Conservation (phyloP, 2,888 invertebrate genomes). For the Thymelicus sylvestris region DNA sequence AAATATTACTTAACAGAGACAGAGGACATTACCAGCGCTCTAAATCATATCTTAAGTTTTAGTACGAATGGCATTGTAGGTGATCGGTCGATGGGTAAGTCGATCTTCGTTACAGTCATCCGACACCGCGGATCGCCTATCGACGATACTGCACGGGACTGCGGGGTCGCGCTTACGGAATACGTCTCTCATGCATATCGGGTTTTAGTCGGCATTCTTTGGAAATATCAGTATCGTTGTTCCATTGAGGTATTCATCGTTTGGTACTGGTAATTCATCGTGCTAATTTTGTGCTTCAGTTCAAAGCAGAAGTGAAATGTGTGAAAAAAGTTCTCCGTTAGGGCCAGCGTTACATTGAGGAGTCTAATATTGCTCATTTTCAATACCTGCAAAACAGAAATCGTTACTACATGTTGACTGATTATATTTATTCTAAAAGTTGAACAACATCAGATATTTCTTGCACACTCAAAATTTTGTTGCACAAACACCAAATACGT, state of each 20-base stretch:
- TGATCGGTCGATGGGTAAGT: constrained; percentile 69
- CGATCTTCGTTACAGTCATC: constrained; percentile 62
- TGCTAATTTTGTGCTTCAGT: no score
- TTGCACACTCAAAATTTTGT: no score
- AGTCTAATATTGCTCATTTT: no score
- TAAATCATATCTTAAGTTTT: constrained; percentile 33
- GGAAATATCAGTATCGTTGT: constrained; percentile 56
- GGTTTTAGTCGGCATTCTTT: constrained; percentile 60
- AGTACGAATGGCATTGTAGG: constrained; percentile 49
- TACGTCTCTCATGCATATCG: constrained; percentile 76
- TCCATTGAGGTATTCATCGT: constrained; percentile 2
- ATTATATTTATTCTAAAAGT: no score
- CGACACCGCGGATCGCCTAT: constrained; percentile 68
- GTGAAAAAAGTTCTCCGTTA: no score
- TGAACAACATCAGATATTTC: no score
- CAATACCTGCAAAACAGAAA: no score
- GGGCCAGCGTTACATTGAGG: no score
- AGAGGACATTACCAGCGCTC: background rate
- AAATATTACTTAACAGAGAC: no score
- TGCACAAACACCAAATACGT: no score
- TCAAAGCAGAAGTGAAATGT: no score
- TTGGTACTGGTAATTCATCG: background rate
- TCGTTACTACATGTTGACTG: no score
- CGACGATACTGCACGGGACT: constrained; percentile 76
- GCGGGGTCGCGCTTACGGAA: constrained; percentile 74